These are phyloP conservation scores for Panonychus citri DNA, from an alignment of 1,140 invertebrate genomes.

Conservation along the genomic window DNA sequence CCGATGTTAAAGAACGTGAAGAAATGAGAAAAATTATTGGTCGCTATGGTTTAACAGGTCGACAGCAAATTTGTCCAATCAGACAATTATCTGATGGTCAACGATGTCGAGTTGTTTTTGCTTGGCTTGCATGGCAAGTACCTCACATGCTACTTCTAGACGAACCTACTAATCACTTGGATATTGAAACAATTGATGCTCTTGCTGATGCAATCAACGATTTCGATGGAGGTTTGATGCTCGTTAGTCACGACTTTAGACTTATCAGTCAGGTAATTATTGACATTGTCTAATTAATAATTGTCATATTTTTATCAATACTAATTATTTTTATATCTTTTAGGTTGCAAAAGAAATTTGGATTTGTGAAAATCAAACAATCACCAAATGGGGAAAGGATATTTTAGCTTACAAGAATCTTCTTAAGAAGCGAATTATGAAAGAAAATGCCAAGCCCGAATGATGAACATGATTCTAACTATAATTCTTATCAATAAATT, in stretches of 20 bases:
- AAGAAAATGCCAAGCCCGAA: slow-evolving; percentile 18
- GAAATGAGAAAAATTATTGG: slow-evolving; percentile 99
- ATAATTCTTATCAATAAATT: too few species aligned
- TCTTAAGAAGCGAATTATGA: slow-evolving; percentile 51
- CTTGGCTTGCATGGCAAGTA: slow-evolving; percentile 42
- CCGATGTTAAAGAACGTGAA: slow-evolving; percentile 89
- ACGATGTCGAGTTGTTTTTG: slow-evolving; percentile 91
- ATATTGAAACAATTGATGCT: slow-evolving; percentile 98
- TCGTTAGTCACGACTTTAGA: slow-evolving; percentile 93
- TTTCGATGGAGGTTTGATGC: slow-evolving; percentile 90
- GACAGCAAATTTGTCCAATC: slow-evolving; percentile 93
- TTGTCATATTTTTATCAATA: not conserved
- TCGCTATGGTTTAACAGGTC: slow-evolving; percentile 79
- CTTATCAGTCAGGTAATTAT: slow-evolving; percentile 78
- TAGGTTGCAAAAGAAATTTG: slow-evolving; percentile 97
- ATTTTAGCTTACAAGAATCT: slow-evolving; percentile 91
- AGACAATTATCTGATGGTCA: slow-evolving; percentile 93
- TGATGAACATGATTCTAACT: too few species aligned
- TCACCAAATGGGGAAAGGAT: slow-evolving; percentile 88
- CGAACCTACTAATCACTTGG: slow-evolving; percentile 94
- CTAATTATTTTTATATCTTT: slow-evolving; percentile 16
- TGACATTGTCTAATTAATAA: not conserved
- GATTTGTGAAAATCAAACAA: slow-evolving; percentile 86
- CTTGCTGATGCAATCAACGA: slow-evolving; percentile 91
- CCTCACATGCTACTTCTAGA: slow-evolving; percentile 34